phyloP scores from a whole-genome alignment of 2,113 vertebrate species.

The Morone saxatilis region DNA sequence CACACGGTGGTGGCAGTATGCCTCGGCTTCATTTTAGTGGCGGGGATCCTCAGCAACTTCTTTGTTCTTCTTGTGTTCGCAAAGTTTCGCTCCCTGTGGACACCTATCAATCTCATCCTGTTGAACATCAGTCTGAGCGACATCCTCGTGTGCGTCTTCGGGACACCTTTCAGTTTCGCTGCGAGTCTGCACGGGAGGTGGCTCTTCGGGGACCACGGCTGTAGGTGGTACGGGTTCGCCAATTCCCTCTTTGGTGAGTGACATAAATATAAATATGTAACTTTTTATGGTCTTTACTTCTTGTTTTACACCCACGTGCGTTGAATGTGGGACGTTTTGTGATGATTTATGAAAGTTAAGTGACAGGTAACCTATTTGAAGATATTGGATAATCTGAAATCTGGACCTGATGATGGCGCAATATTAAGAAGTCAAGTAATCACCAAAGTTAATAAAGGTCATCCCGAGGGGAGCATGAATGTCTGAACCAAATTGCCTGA shows the following conservation, averaged over 20 bases:
- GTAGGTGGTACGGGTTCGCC: constrained; percentile 85
- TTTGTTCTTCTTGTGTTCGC: constrained; percentile 76
- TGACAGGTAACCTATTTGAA: too few species aligned
- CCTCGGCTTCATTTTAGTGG: constrained; percentile 80
- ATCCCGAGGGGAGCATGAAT: background rate
- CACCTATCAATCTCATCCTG: constrained; percentile 83
- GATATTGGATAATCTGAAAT: background rate
- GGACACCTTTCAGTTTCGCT: constrained; percentile 84
- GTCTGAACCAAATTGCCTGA: too few species aligned
- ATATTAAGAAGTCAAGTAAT: background rate
- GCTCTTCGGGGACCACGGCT: constrained; percentile 79
- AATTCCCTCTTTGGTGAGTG: constrained; percentile 86
- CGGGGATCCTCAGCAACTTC: constrained; percentile 78
- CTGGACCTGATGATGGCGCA: background rate
- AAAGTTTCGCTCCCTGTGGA: constrained; percentile 78
- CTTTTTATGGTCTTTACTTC: background rate
- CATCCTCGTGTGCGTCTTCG: constrained; percentile 81
- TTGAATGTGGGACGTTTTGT: background rate
- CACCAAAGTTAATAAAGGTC: background rate
- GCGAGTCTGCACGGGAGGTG: constrained; percentile 81
- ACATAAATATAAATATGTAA: background rate
- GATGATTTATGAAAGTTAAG: background rate
- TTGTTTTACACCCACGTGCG: background rate
- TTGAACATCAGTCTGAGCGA: constrained; percentile 86
- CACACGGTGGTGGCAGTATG: constrained; percentile 80